A percentile compares a stretch with the other conserved stretches of the same genome.
These are phyloP conservation scores for Ctenopoma kingsleyae DNA, from an alignment of 2,797 vertebrate species.

Conservation along the genomic window DNA sequence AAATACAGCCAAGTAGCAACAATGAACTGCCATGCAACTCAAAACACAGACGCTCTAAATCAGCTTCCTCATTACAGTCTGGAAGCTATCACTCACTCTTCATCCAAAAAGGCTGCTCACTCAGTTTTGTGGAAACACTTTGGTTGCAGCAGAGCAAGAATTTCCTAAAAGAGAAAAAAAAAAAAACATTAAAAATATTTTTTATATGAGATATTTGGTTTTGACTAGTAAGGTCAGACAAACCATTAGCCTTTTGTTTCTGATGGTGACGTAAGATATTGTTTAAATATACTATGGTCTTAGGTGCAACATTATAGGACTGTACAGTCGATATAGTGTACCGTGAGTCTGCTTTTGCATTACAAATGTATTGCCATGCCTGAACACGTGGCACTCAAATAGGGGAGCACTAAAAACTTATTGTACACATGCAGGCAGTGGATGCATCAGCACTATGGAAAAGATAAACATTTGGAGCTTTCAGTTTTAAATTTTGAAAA, in stretches of 20 bases:
- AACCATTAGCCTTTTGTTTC: conserved; percentile 36
- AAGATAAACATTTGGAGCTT: not conserved
- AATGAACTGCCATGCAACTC: conserved; percentile 19
- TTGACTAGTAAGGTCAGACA: conserved; percentile 11
- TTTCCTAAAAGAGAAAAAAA: not conserved
- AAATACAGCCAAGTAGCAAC: conserved; percentile 21
- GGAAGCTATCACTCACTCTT: conserved; percentile 18
- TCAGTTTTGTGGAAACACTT: not conserved
- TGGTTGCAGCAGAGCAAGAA: not conserved
- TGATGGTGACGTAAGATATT: conserved; percentile 7
- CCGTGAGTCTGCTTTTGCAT: not conserved
- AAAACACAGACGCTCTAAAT: conserved; percentile 29
- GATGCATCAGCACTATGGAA: not conserved
- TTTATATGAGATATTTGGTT: conserved; percentile 23
- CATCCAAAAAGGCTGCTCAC: not conserved
- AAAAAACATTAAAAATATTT: not conserved
- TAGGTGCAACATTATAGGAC: not conserved
- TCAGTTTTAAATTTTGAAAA: conserved; percentile 7
- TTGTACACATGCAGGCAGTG: not conserved
- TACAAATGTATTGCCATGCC: not conserved
- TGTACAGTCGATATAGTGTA: not conserved
- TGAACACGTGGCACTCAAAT: not conserved
- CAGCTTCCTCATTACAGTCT: conserved; percentile 32
- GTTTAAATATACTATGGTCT: not conserved
- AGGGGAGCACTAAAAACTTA: not conserved